phyloP scores from a whole-genome alignment of 2,797 vertebrate genomes.

The Acipenser transmontanus region DNA sequence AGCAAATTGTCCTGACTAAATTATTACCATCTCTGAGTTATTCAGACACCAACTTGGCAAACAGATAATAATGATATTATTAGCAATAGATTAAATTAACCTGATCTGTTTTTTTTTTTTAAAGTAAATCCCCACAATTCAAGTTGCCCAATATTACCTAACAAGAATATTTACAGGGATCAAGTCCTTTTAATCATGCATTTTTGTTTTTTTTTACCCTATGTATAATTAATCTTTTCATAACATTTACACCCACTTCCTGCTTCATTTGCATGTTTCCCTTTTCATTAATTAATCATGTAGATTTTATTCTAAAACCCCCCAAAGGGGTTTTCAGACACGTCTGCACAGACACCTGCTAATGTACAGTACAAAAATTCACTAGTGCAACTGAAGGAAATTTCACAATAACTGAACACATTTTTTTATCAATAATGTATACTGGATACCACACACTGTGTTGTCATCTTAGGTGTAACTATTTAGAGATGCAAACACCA shows the following conservation, averaged over 20 bases:
- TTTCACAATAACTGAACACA: too few relatives aligned
- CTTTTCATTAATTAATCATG: conserved; percentile 18
- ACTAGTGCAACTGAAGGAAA: neutral
- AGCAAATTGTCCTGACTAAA: too few relatives aligned
- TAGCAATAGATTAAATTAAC: too few relatives aligned
- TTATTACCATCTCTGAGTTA: too few relatives aligned
- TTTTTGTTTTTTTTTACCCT: conserved; percentile 12
- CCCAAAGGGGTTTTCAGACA: neutral
- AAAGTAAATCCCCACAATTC: neutral
- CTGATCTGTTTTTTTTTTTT: too few relatives aligned
- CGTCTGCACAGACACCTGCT: conserved; percentile 10
- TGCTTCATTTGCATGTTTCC: conserved; percentile 6
- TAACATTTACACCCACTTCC: conserved; percentile 12
- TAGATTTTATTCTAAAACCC: conserved; percentile 5
- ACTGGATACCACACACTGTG: too few relatives aligned
- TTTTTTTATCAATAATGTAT: too few relatives aligned
- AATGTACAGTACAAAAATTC: conserved; percentile 2
- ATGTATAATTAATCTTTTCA: conserved; percentile 17
- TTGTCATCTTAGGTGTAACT: too few relatives aligned
- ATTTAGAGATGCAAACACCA: too few relatives aligned
- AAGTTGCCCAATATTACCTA: conserved; percentile 4
- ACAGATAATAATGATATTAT: too few relatives aligned
- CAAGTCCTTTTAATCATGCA: conserved; percentile 9
- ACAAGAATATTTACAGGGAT: neutral
- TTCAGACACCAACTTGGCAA: too few relatives aligned